phyloP scores from a whole-genome alignment of 1,140 invertebrate genomes.

The Zaprionus africanus region DNA sequence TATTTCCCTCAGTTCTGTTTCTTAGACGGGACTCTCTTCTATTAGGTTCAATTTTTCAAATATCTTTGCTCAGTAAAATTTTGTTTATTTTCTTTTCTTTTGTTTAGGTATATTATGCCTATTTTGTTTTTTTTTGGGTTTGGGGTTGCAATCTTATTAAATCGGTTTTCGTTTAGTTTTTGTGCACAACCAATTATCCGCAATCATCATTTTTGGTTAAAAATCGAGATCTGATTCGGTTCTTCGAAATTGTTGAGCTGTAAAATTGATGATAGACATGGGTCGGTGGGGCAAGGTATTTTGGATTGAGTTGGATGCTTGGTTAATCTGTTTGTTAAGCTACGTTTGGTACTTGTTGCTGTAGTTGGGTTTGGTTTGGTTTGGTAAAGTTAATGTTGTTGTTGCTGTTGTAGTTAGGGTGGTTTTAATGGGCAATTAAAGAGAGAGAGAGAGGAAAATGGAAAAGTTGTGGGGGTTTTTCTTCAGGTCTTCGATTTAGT shows the following conservation, averaged over 20 bases:
- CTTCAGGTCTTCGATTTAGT: conserved; percentile 32
- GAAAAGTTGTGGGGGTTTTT: not conserved
- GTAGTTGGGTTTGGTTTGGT: conserved; percentile 14
- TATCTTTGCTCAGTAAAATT: not conserved
- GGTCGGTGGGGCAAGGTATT: conserved; percentile 33
- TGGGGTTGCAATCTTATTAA: not conserved
- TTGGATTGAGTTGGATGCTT: conserved; percentile 10
- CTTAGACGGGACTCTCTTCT: not conserved
- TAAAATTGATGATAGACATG: conserved; percentile 50
- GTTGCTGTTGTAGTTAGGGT: conserved; percentile 3
- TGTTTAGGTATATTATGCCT: not conserved
- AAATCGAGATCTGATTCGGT: conserved; percentile 81
- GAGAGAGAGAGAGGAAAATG: not conserved
- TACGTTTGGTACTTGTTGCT: conserved; percentile 27
- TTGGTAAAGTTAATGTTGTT: conserved; percentile 33
- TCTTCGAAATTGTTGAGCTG: conserved; percentile 58
- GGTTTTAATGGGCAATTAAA: not conserved
- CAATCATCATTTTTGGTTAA: conserved; percentile 84
- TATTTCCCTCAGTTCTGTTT: not conserved
- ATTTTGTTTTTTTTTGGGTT: not conserved
- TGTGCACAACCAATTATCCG: conserved; percentile 84
- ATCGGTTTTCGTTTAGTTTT: conserved; percentile 41
- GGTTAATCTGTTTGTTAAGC: conserved; percentile 39
- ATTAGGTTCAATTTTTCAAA: not conserved
- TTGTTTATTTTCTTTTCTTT: not conserved